Base-by-base conservation (phyloP, 2,113 vertebrate species). In the Cyanistes caeruleus region DNA sequence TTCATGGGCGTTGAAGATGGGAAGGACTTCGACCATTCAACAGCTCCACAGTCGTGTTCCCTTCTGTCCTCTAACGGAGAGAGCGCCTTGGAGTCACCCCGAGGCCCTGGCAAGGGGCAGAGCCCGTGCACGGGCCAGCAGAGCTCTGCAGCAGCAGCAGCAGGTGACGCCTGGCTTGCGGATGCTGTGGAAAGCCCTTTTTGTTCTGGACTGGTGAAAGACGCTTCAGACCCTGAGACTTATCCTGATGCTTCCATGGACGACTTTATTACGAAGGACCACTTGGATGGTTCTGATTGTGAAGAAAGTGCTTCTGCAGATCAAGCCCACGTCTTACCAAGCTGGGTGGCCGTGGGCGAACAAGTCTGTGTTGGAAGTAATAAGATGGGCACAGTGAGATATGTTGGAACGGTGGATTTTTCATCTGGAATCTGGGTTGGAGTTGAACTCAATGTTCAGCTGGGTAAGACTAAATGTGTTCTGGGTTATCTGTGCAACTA, bases 1-100 rank as follows among this genome's bases (percentile, higher is more conserved):
- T 99, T 99, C 94, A 99, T 99, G 98, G 99, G 99, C 0, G 99
- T 98, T 3, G 99, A 99, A 16, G 99, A 99, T 31, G 99, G 98
- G 12, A 98, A 96, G 59, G 98, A 98, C 80, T 98, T 99, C 48
- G 97, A 98, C 43, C 96, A 97, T 44, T 97, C 98, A 18, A 33
- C 98, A 68, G 90, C 92, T 73, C 90, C 18, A 1, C 97, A 96
- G 28, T 96, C 91, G 2, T 92, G 93, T 88, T 88, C 96, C 64
- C 62, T 78, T 28, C 75, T 44, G 58, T 90, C 97, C 75, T 88
- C 95, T 75, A 94, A 93, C 0, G 55, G 82, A 20, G 79, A 51
- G 65, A 79, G 67, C 3, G 0, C 78, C 63, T 77, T 18, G 0
- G 91, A 84, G 27, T 74, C 78, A 33, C 84, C 87, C 24, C 91